phyloP scores from a whole-genome alignment of 2,888 invertebrate genomes.

The Volucella bombylans region DNA sequence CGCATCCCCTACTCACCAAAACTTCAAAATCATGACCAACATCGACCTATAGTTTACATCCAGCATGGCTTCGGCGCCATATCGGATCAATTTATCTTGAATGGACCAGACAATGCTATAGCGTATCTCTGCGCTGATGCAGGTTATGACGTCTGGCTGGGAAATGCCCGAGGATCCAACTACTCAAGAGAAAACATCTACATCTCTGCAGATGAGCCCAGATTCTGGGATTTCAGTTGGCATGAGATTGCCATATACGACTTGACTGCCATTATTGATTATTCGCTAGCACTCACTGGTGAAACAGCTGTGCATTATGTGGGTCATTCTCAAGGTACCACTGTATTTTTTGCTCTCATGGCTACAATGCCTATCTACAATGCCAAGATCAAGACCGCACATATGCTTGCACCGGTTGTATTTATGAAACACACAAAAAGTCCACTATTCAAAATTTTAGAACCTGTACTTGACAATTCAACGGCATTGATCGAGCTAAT shows the following conservation, averaged over 20 bases:
- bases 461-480: constrained; percentile 77
- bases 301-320: constrained; percentile 84
- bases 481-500: no score
- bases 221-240: constrained; percentile 84
- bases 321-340: constrained; percentile 95
- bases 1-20: constrained; percentile 85
- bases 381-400: constrained; percentile 82
- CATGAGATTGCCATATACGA: constrained; percentile 93
- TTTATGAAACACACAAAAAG: constrained; percentile 85
- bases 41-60: constrained; percentile 84
- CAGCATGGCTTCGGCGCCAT: constrained; percentile 91
- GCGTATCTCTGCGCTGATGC: constrained; percentile 85
- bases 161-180: constrained; percentile 89
- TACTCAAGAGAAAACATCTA: constrained; percentile 80
- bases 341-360: constrained; percentile 88
- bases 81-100: constrained; percentile 84
- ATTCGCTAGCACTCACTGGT: constrained; percentile 81
- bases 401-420: constrained; percentile 86
- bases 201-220: constrained; percentile 72
- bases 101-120: constrained; percentile 85
- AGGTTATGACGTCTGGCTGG: constrained; percentile 91
- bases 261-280: constrained; percentile 90
- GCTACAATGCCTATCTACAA: constrained; percentile 82
- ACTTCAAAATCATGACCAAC: constrained; percentile 78
- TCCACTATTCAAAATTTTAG: constrained; percentile 81